Conservation (phyloP, 2,113 vertebrate genomes). For the Cyphomyrus discorhynchus region DNA sequence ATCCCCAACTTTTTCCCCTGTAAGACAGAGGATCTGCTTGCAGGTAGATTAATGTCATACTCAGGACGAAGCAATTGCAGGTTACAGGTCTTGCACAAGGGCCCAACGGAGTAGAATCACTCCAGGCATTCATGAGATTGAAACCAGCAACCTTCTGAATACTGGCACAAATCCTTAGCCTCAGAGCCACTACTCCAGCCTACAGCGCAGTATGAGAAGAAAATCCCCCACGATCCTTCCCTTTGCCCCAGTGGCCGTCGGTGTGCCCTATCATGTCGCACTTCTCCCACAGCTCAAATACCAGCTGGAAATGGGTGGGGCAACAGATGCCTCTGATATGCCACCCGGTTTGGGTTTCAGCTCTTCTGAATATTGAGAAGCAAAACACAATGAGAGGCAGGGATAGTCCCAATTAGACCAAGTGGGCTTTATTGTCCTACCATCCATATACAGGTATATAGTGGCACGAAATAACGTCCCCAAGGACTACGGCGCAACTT, state of each 20-base stretch:
- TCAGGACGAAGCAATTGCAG: too few species aligned
- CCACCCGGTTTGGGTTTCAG: not conserved
- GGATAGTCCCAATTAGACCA: not conserved
- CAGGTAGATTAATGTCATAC: too few species aligned
- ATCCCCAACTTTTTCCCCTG: too few species aligned
- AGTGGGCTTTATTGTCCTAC: not conserved
- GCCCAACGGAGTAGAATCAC: too few species aligned
- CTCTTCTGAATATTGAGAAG: not conserved
- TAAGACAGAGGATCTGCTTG: too few species aligned
- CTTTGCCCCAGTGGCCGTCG: not conserved
- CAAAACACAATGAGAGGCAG: not conserved
- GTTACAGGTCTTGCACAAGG: too few species aligned
- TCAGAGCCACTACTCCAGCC: too few species aligned
- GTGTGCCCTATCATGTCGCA: not conserved
- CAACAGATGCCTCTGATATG: not conserved
- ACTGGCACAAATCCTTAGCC: too few species aligned
- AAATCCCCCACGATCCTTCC: not conserved
- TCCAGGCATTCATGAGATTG: too few species aligned
- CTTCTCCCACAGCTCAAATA: conserved; percentile 4
- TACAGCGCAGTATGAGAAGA: not conserved
- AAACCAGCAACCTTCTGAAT: too few species aligned
- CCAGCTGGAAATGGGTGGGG: conserved; percentile 1
- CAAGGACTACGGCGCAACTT: not conserved
- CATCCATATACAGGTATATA: not conserved
- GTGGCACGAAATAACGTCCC: not conserved